Evolutionary conservation across 2,113 vertebrate species (phyloP).

Genomic region (Zingel zingel): DNA sequence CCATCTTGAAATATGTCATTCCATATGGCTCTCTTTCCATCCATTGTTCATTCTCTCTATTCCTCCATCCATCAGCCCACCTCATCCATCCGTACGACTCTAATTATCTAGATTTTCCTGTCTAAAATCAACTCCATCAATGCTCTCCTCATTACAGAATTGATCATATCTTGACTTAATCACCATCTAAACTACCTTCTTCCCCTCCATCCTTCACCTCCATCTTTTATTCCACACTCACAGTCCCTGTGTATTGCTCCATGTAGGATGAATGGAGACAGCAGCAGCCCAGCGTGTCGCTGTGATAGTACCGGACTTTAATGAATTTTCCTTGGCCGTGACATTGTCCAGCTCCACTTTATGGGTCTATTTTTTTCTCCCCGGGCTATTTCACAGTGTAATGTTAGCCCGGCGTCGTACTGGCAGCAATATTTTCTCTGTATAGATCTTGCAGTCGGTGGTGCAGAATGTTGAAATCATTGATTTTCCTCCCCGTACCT

Average conservation of each 20-base stretch:
- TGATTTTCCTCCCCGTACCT: slow-evolving; percentile 62
- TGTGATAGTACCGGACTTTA: slow-evolving; percentile 35
- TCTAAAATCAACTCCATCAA: slow-evolving; percentile 11
- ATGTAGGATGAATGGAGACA: slow-evolving; percentile 11
- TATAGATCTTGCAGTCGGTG: slow-evolving; percentile 49
- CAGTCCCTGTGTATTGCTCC: slow-evolving; percentile 3
- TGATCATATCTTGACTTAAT: neutral
- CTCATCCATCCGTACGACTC: neutral
- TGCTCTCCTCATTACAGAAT: neutral
- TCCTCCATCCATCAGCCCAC: neutral
- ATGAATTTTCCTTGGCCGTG: slow-evolving; percentile 59
- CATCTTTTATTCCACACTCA: neutral
- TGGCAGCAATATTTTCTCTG: slow-evolving; percentile 68
- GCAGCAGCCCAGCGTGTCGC: slow-evolving; percentile 9
- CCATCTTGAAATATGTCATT: neutral
- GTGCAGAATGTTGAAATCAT: slow-evolving; percentile 47
- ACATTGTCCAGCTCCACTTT: slow-evolving; percentile 56
- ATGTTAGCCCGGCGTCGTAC: slow-evolving; percentile 31
- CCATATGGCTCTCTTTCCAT: neutral
- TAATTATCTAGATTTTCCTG: neutral
- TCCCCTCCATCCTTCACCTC: neutral
- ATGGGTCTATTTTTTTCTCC: slow-evolving; percentile 54
- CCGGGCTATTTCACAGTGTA: slow-evolving; percentile 16
- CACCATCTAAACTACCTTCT: neutral
- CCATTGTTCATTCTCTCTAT: neutral